These are phyloP conservation scores for Lampropteryx suffumata DNA, from an alignment of 2,888 invertebrate species.

Conservation along the genomic window DNA sequence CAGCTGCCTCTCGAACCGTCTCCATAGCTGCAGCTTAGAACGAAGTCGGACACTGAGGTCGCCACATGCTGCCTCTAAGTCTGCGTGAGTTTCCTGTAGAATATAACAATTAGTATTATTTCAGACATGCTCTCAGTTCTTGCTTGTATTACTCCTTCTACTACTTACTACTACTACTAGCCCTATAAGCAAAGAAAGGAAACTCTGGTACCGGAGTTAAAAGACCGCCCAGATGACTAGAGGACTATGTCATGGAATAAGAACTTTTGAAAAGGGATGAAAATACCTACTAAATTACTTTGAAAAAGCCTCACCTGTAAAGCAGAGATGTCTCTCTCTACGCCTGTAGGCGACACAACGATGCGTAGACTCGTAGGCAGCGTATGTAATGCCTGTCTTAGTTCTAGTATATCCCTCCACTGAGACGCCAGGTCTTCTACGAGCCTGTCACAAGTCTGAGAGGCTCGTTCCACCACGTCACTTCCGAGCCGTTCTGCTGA, in stretches of 20 bases:
- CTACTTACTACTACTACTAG: too few relatives aligned
- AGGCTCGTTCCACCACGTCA: slow-evolving; percentile 89
- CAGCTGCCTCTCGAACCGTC: slow-evolving; percentile 89
- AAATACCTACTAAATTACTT: too few relatives aligned
- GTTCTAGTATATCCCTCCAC: slow-evolving; percentile 90
- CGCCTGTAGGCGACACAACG: slow-evolving; percentile 88
- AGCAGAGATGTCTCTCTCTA: slow-evolving; percentile 89
- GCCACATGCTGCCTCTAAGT: slow-evolving; percentile 87
- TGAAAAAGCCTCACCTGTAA: slow-evolving; percentile 60
- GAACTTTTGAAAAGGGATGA: too few relatives aligned
- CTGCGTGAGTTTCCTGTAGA: slow-evolving; percentile 87
- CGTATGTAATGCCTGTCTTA: slow-evolving; percentile 90
- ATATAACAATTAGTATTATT: neutral
- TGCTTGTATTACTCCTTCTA: too few relatives aligned
- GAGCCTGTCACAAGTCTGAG: slow-evolving; percentile 87
- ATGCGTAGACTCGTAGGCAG: slow-evolving; percentile 89
- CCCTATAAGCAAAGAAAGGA: too few relatives aligned
- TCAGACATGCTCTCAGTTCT: too few relatives aligned
- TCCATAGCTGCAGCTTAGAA: slow-evolving; percentile 87
- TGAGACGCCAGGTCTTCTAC: slow-evolving; percentile 86
- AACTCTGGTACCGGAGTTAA: too few relatives aligned
- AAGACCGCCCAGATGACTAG: too few relatives aligned
- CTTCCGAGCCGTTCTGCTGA: slow-evolving; percentile 88
- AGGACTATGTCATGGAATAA: too few relatives aligned
- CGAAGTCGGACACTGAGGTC: slow-evolving; percentile 86